Evolutionary conservation across 1,140 invertebrate genomes (phyloP), one percentile per base, ranked within the genome.

Genomic region (Patella vulgata): DNA sequence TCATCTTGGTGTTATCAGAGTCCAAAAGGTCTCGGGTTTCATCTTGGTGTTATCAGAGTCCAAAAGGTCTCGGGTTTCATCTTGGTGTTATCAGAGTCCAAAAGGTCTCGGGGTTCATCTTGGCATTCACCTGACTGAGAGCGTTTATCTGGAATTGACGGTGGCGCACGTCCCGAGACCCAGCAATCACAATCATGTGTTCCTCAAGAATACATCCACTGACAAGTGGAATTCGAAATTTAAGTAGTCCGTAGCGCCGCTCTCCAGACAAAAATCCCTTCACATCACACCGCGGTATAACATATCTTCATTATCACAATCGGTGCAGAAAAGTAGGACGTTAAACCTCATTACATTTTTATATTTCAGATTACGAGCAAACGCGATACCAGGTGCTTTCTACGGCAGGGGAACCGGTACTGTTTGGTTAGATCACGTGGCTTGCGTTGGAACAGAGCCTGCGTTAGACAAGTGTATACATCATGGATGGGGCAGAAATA

Each of bases 401-500:
- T 90, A 87, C 61, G 85, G 83, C 19, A 81, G 85, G 52, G 82
- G 86, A 31, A 82, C 80, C 12, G 54, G 54, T n/a, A 23, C 17
- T 0, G 31, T 57, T 9, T 27, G 12, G 40, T 42, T 57, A 28
- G 23, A 31, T 27, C 48, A 68, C 46, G 5, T 71, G 0, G 11
- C 39, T 11, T 70, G 68, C 47, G 48, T 42, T 11, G 68, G 68
- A 9, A 56, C n/a, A 28, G 66, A 68, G 39, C 59, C 23, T 11
- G 47, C 25, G 19, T 42, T 68, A 14, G 9, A 54, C 30, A 55
- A 65, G 44, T 65, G 63, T 65, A 21, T 33, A 4, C 57, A 65
- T 51, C 55, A 59, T 27, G 63, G 90, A 5, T 93, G 5, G 5
- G 33, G 91, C 51, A 84, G 89, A 1, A 89, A 91, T 73, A 88